Conservation (phyloP, 2,888 invertebrate genomes). For the Drosophila koepferae region DNA sequence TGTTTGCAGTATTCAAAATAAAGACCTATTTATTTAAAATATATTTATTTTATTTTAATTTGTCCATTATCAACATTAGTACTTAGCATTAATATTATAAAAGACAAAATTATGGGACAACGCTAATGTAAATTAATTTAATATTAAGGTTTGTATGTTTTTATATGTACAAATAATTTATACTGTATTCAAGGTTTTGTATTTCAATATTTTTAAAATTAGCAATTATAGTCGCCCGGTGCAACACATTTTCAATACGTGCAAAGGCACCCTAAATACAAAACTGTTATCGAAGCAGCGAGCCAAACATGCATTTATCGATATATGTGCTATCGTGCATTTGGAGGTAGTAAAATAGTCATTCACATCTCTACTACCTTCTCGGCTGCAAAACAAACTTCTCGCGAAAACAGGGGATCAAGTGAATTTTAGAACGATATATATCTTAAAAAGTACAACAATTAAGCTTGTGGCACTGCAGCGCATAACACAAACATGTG, state of each 20-base stretch:
- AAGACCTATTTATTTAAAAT: neutral
- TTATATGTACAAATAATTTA: too few species aligned
- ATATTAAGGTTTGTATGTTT: neutral
- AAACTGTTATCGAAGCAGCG: constrained; percentile 5
- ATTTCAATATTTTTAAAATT: neutral
- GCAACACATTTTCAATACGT: neutral
- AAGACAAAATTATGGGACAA: too few species aligned
- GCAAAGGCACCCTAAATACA: neutral
- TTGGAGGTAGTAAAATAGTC: constrained; percentile 13
- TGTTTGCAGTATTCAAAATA: neutral
- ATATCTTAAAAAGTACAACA: neutral
- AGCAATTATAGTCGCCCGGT: neutral
- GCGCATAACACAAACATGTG: constrained; percentile 52
- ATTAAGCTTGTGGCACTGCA: constrained; percentile 15
- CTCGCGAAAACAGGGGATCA: constrained; percentile 45
- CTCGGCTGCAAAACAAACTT: constrained; percentile 60
- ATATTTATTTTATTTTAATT: too few species aligned
- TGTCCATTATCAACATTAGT: neutral
- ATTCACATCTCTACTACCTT: constrained; percentile 54
- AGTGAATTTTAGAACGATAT: constrained; percentile 26
- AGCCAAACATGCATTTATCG: constrained; percentile 23
- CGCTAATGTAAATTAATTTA: neutral
- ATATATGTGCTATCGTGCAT: constrained; percentile 7
- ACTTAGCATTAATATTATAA: neutral
- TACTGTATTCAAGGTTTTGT: neutral